Evolutionary conservation across 2,888 invertebrate species (phyloP).

Genomic region (Campaea margaritaria): DNA sequence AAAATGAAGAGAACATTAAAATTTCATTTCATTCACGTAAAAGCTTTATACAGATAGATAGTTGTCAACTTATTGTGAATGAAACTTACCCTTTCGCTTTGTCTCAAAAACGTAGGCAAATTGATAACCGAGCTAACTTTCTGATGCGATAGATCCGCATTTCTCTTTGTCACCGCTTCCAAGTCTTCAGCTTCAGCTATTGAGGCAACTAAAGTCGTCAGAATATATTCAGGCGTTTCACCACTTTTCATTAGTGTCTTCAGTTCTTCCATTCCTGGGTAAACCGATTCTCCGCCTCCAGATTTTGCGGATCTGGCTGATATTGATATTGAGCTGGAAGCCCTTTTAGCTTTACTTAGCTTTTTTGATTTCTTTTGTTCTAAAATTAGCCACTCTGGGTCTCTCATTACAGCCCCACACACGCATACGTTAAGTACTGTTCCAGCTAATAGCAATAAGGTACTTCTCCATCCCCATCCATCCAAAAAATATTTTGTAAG

Average conservation of each 20-base stretch:
- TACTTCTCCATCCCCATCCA: slow-evolving; percentile 92
- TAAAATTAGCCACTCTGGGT: slow-evolving; percentile 92
- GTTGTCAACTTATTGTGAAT: neutral
- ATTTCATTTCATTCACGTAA: neutral
- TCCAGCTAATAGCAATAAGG: slow-evolving; percentile 91
- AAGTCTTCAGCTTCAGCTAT: slow-evolving; percentile 82
- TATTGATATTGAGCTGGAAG: slow-evolving; percentile 82
- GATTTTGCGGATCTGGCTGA: slow-evolving; percentile 79
- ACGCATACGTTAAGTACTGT: slow-evolving; percentile 94
- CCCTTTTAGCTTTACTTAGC: slow-evolving; percentile 81
- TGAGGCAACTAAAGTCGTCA: slow-evolving; percentile 86
- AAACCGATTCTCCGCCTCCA: slow-evolving; percentile 83
- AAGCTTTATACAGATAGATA: too few relatives aligned
- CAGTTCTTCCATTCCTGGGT: slow-evolving; percentile 88
- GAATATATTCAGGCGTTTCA: slow-evolving; percentile 87
- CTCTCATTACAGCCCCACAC: slow-evolving; percentile 94
- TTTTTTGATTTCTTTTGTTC: slow-evolving; percentile 87
- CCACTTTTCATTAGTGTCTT: slow-evolving; percentile 89
- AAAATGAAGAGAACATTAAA: slow-evolving; percentile 38
- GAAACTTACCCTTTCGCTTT: slow-evolving; percentile 87
- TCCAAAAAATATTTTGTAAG: slow-evolving; percentile 91
- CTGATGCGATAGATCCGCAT: slow-evolving; percentile 74
- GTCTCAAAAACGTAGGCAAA: slow-evolving; percentile 91
- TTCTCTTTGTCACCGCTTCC: slow-evolving; percentile 76
- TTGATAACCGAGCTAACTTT: slow-evolving; percentile 89